Base-by-base conservation (phyloP, 1,140 invertebrate species). In the Panulirus ornatus region DNA sequence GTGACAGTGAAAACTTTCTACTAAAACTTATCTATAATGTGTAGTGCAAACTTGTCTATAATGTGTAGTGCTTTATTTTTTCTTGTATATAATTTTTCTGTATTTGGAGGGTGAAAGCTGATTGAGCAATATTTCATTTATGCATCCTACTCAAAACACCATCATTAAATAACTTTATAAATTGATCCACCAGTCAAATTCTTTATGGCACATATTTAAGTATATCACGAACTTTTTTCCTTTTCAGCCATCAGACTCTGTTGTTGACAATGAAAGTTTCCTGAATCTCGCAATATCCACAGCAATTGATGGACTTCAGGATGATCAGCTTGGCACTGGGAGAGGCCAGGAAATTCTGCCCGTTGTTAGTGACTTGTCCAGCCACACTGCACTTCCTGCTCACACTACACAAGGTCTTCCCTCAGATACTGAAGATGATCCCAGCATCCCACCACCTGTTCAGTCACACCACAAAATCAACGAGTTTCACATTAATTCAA, bases 201-300 rank as follows among this genome's bases (percentile, higher is more conserved):
- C n/a, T 1, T 19, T 58, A 58, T 11, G 8, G 16, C 16, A 11
- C 44, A 47, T 16, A 47, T 47, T 47, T 47, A 5, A 58, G 19
- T 58, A 22, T 22, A 22, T 58, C 19, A 22, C 16, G n/a, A 47
- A 84, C 34, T 11, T 79, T 91, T 75, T 87, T 82, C 38, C 81
- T 90, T 54, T 90, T 78, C 92, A 92, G 87, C 92, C 93, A 54
- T 66, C 91, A 51, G 93, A 93, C 36, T 91, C 92, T 22, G 90
- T 91, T 84, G 91, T 93, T 34, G 93, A 93, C 91, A 93, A 92
- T 84, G 94, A 94, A 73, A 93, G 92, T 84, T 93, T 94, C 76
- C 91, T 94, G 30, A 93, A 93, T 92, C 93, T 94, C 90, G 94
- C 94, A 30, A 93, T 94, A 79, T 93, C 93, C 70, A 93, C 93